Conservation (phyloP, 1,140 invertebrate genomes). For the Eciton burchellii region DNA sequence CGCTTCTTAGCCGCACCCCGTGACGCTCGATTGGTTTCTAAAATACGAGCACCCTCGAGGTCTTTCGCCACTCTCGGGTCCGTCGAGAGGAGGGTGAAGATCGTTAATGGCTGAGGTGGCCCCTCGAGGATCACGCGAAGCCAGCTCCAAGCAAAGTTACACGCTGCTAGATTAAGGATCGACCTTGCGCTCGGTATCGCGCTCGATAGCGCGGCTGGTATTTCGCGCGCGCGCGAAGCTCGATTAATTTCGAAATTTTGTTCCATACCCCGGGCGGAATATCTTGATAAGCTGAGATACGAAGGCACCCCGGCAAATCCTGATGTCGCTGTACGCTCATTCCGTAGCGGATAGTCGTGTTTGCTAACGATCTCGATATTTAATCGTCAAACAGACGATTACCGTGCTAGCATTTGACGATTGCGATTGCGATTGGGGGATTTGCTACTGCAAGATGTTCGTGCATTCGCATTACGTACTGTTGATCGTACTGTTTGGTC, state of each 20-base stretch:
- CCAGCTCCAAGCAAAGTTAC: slow-evolving; percentile 9
- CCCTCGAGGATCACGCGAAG: slow-evolving; percentile 17
- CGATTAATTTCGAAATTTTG: slow-evolving; percentile 42
- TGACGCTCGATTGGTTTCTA: slow-evolving; percentile 71
- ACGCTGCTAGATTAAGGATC: slow-evolving; percentile 31
- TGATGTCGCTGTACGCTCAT: neutral
- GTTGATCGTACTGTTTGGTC: too few relatives aligned
- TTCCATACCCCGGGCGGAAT: neutral
- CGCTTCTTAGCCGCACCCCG: slow-evolving; percentile 80
- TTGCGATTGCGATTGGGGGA: too few relatives aligned
- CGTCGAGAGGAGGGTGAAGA: neutral
- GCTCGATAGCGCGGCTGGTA: too few relatives aligned
- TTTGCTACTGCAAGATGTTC: too few relatives aligned
- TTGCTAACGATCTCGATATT: too few relatives aligned
- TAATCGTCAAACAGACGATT: too few relatives aligned
- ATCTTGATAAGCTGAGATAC: neutral
- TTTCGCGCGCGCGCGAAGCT: neutral
- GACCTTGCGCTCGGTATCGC: neutral
- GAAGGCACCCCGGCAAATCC: neutral
- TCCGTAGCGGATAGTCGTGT: too few relatives aligned
- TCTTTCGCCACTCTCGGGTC: slow-evolving; percentile 16
- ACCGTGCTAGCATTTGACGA: too few relatives aligned
- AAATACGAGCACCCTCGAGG: slow-evolving; percentile 66
- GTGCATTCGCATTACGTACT: too few relatives aligned
- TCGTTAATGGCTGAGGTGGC: slow-evolving; percentile 33